These are phyloP conservation scores for Fregetta grallaria DNA, from an alignment of 2,113 vertebrate genomes.

Conservation along the genomic window DNA sequence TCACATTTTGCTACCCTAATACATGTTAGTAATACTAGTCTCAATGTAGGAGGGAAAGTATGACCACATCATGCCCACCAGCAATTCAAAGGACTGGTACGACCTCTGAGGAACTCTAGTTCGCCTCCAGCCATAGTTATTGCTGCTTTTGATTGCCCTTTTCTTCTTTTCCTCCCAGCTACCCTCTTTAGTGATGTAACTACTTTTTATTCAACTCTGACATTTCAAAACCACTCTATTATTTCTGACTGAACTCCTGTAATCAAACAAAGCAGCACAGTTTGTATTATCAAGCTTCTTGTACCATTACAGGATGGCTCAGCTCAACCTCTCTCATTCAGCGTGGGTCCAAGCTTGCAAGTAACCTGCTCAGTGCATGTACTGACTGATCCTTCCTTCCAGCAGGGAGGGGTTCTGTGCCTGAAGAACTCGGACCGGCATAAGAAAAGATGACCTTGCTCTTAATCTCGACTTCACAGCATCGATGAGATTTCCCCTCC, in stretches of 20 bases:
- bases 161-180: neutral
- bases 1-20: neutral
- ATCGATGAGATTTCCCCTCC: neutral
- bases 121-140: neutral
- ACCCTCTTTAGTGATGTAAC: neutral
- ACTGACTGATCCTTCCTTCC: neutral
- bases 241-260: neutral
- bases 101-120: neutral
- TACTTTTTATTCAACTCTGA: neutral
- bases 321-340: neutral
- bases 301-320: neutral
- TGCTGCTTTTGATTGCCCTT: neutral
- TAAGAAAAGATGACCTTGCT: neutral
- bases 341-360: neutral
- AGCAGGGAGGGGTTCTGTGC: neutral
- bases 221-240: neutral
- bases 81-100: neutral
- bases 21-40: neutral
- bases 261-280: neutral
- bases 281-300: neutral
- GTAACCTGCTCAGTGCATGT: neutral
- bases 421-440: neutral
- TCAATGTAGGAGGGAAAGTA: neutral
- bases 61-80: neutral
- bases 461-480: neutral